phyloP scores from a whole-genome alignment of 30 jellyfish, hydroid and myxozoan species.

The Phacellophora camtschatica region DNA sequence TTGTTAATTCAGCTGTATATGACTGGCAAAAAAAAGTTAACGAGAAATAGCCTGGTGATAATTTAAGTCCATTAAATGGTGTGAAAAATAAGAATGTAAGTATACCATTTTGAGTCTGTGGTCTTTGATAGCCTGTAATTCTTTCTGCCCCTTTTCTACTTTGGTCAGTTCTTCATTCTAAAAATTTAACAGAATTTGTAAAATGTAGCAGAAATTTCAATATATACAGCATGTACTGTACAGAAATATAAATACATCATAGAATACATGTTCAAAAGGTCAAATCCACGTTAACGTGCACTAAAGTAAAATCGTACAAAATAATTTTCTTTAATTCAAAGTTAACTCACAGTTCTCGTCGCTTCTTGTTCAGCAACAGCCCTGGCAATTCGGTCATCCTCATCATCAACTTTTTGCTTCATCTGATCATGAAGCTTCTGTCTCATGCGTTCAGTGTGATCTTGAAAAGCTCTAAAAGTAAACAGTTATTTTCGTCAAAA shows the following conservation, averaged over 20 bases:
- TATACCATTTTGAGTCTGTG: slow-evolving; percentile 76
- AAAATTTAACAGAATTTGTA: not conserved
- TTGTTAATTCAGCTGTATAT: no score
- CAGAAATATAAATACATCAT: no score
- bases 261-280: no score
- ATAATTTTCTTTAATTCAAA: not conserved
- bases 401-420: slow-evolving; percentile 89
- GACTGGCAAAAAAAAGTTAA: no score
- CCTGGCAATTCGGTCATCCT: slow-evolving; percentile 80
- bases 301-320: no score
- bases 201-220: no score
- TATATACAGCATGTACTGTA: no score
- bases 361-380: slow-evolving; percentile 89
- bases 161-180: slow-evolving; percentile 59
- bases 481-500: no score
- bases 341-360: slow-evolving; percentile 64
- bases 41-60: no score
- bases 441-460: slow-evolving; percentile 83
- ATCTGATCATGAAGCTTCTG: slow-evolving; percentile 61
- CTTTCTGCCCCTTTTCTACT: slow-evolving; percentile 24
- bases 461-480: slow-evolving; percentile 72
- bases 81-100: no score
- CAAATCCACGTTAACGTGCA: no score
- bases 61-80: no score
- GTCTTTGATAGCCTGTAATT: slow-evolving; percentile 51